Base-by-base conservation (phyloP, 1,140 invertebrate genomes). In the Drosophila oshimai region DNA sequence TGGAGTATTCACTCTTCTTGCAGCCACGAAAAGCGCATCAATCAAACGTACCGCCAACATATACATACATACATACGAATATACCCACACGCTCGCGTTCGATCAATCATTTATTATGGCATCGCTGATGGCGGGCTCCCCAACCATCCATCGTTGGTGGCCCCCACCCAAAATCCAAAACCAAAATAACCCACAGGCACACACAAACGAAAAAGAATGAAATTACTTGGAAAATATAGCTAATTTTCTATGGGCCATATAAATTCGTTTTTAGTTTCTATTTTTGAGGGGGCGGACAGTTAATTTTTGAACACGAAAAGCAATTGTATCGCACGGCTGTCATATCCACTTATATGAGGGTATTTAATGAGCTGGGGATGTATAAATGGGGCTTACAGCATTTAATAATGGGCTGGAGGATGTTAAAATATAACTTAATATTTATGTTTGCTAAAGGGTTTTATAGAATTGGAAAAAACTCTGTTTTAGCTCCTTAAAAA, bases 91-190 rank as follows among this genome's bases (percentile, higher is more conserved):
- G 51, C 60, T 73, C 49, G 68, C 61, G 73, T 86, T 84, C 80
- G 80, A 84, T 84, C 80, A 86, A 84, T 84, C 80, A 84, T 84
- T 86, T 84, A 84, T 84, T 84, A 86, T 84, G 74, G 64, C 79
- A 61, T 77, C 79, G 78, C 73, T 77, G 76, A 75, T 80, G 76
- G 77, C 72, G 71, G 80, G n/a, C n/a, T n/a, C 80, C 79, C 74
- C 74, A 84, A 45, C n/a, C n/a, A n/a, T n/a, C n/a, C n/a, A n/a
- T n/a, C 74, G 79, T 67, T 83, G 79, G 79, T 83, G 80, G 77
- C 54, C 58, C 50, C 60, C 57, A 39, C 47, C 57, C 34, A 15
- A 69, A 45, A 69, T 26, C 18, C 15, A 45, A 58, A 53, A 18
- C 47, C 31, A 58, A 53, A 49, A 53, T 49, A 57, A 24, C 42